These are phyloP conservation scores for Dolichomitus sp. DNA, from an alignment of 2,888 invertebrate genomes.

Conservation along the genomic window DNA sequence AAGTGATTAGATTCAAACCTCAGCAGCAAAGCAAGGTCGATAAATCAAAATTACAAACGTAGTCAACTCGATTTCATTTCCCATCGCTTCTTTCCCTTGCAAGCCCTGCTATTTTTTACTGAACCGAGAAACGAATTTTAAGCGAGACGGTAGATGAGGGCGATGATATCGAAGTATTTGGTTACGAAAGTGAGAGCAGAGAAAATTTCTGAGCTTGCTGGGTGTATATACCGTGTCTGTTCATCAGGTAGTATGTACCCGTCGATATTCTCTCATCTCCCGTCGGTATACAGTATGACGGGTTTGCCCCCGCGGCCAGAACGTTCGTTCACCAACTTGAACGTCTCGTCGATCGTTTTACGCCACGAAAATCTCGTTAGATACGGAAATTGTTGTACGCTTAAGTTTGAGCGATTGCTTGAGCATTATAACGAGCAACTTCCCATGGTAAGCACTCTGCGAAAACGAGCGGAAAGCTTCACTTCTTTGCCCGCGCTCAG, in stretches of 20 bases:
- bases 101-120: neutral
- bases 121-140: neutral
- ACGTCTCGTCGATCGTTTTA: constrained; percentile 61
- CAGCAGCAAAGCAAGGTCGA: neutral
- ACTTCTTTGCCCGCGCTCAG: constrained; percentile 17
- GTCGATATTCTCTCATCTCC: constrained; percentile 55
- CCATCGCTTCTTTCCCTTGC: neutral
- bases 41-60: neutral
- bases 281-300: constrained; percentile 29
- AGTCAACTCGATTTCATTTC: neutral
- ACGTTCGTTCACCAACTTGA: constrained; percentile 27
- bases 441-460: constrained; percentile 36
- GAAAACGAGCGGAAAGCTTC: constrained; percentile 7
- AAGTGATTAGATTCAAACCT: neutral
- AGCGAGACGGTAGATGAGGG: neutral
- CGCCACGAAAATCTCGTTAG: constrained; percentile 67
- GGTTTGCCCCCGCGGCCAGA: constrained; percentile 22
- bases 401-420: constrained; percentile 65
- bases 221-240: constrained; percentile 9
- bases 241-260: constrained; percentile 27
- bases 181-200: constrained; percentile 21
- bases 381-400: constrained; percentile 65
- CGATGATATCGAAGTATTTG: constrained; percentile 43
- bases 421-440: constrained; percentile 67
- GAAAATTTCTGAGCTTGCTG: constrained; percentile 41